Conservation (phyloP, 2,113 vertebrate genomes). For the Tragelaphus strepsiceros region DNA sequence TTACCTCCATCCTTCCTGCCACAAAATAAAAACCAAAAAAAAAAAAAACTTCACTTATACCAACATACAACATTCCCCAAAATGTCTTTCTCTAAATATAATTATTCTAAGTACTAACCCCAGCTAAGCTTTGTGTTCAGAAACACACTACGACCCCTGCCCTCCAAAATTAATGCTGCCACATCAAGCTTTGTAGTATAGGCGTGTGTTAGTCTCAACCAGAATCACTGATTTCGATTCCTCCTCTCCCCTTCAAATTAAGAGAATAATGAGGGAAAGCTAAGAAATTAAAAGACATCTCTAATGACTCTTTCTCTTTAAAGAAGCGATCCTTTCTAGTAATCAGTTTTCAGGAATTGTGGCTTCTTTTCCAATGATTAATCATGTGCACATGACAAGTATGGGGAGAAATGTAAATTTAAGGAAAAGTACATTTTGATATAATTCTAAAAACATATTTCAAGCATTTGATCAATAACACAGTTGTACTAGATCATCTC, state of each 20-base stretch:
- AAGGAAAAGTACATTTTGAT: constrained; percentile 52
- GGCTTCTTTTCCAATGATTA: constrained; percentile 28
- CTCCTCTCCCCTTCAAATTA: background rate
- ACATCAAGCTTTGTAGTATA: background rate
- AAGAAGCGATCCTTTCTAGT: constrained; percentile 28
- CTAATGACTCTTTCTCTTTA: background rate
- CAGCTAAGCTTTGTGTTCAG: background rate
- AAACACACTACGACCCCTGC: background rate
- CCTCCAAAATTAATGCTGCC: background rate
- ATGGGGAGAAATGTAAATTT: constrained; percentile 45
- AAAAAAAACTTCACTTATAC: constrained; percentile 7
- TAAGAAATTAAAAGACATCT: constrained; percentile 39
- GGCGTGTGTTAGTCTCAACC: background rate
- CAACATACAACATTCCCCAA: background rate
- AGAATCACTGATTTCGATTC: background rate
- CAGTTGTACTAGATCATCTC: background rate
- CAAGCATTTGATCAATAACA: background rate
- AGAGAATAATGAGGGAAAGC: constrained; percentile 21
- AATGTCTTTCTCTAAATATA: background rate
- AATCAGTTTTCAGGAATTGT: constrained; percentile 27
- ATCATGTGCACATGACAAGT: constrained; percentile 17
- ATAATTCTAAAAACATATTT: constrained; percentile 33
- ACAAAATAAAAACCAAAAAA: constrained; percentile 1
- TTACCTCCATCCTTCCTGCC: background rate
- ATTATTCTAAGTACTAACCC: background rate